These are phyloP conservation scores for Hypotaenidia philippensis DNA, from an alignment of 2,797 vertebrate species.

Conservation along the genomic window DNA sequence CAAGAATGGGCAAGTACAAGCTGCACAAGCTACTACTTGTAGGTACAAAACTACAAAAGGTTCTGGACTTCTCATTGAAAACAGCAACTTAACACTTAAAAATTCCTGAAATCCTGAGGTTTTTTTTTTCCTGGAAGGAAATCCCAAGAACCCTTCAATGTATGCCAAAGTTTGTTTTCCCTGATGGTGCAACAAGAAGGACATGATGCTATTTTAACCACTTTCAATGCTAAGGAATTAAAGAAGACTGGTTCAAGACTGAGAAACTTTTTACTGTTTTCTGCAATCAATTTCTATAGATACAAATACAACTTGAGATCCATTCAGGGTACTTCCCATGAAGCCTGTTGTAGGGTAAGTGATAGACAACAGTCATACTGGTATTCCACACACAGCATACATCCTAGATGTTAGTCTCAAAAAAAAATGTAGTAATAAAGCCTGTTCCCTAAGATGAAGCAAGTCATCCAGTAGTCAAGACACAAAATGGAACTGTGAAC, in stretches of 20 bases:
- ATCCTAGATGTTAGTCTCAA: not conserved
- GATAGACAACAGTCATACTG: rapidly evolving
- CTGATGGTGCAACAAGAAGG: not conserved
- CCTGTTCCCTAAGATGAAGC: not conserved
- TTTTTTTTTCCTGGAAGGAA: not conserved
- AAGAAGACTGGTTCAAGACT: not conserved
- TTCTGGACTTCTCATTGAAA: not conserved
- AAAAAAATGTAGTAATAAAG: not conserved
- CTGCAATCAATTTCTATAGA: not conserved
- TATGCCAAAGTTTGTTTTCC: not conserved
- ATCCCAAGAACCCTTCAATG: not conserved
- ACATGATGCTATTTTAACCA: not conserved
- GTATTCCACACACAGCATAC: not conserved
- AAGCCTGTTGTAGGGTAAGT: no score
- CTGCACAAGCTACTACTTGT: not conserved
- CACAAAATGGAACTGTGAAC: not conserved
- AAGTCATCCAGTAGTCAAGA: not conserved
- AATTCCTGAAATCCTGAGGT: not conserved
- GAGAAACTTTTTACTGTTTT: not conserved
- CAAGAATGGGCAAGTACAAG: not conserved
- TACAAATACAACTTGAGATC: not conserved
- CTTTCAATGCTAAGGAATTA: not conserved
- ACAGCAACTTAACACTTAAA: not conserved
- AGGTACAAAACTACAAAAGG: not conserved
- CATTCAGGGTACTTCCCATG: not conserved